Percentiles rank a stretch among this genome's conserved stretches.
Conservation (phyloP, 1,140 invertebrate genomes). For the Gyrodactylus bullatarudis region DNA sequence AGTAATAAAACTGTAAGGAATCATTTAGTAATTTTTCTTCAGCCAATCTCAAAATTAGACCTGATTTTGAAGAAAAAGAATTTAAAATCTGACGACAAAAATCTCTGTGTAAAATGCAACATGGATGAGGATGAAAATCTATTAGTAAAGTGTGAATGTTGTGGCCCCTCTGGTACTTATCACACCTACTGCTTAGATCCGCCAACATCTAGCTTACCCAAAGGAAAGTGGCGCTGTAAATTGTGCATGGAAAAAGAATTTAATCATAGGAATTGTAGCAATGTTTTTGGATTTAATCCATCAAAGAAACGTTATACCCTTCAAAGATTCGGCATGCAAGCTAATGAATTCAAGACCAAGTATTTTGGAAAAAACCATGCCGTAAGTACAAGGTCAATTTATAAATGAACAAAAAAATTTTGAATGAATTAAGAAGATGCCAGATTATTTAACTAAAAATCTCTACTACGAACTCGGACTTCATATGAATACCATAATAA, state of each 20-base stretch:
- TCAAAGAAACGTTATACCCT: conserved; percentile 64
- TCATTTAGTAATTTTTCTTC: background rate
- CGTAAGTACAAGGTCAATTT: conserved; percentile 17
- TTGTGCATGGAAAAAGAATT: conserved; percentile 25
- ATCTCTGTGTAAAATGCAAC: background rate
- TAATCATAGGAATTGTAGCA: conserved; percentile 14
- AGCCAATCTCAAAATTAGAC: background rate
- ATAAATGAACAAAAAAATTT: background rate
- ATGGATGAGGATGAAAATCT: background rate
- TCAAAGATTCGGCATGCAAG: conserved; percentile 88
- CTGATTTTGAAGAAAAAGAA: background rate
- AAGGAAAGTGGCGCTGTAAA: conserved; percentile 46
- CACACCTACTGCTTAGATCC: conserved; percentile 94
- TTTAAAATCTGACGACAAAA: background rate
- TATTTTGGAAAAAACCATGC: conserved; percentile 42
- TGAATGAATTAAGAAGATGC: background rate
- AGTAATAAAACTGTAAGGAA: background rate
- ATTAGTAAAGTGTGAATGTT: background rate
- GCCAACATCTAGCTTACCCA: conserved; percentile 48
- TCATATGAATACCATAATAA: too few relatives aligned
- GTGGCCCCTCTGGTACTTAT: conserved; percentile 85
- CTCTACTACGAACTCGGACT: too few relatives aligned
- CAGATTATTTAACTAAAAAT: background rate
- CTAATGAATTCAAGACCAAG: conserved; percentile 83
- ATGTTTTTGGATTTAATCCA: conserved; percentile 89